phyloP scores from a whole-genome alignment of 2,888 invertebrate genomes.

The Eucera pruinosa region DNA sequence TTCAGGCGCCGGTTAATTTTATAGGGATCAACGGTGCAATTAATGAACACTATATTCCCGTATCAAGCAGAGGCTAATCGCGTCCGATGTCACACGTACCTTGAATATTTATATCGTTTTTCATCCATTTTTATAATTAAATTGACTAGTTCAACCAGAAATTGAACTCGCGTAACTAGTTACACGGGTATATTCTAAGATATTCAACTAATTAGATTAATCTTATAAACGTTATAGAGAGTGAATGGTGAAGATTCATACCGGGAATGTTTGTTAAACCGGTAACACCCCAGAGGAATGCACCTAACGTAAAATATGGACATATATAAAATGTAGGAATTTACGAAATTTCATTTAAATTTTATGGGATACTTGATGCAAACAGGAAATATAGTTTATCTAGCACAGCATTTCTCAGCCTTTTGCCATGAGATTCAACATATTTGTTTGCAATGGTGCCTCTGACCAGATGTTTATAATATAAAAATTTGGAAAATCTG shows the following conservation, averaged over 20 bases:
- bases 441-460: no score
- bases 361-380: no score
- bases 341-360: no score
- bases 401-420: no score
- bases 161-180: conserved; percentile 6
- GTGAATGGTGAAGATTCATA: conserved; percentile 6
- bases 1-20: background rate
- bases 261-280: background rate
- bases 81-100: background rate
- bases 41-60: background rate
- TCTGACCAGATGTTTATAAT: no score
- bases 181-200: background rate
- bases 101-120: background rate
- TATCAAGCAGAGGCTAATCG: no score
- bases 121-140: background rate
- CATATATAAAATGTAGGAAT: no score
- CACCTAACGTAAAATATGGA: no score
- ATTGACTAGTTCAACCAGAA: background rate
- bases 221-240: conserved; percentile 10
- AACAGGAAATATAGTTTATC: no score
- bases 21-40: background rate
- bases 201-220: background rate
- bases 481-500: no score
- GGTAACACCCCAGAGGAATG: background rate
- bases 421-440: no score